Conservation (phyloP, 2,888 invertebrate genomes). For the Dynastes maya region DNA sequence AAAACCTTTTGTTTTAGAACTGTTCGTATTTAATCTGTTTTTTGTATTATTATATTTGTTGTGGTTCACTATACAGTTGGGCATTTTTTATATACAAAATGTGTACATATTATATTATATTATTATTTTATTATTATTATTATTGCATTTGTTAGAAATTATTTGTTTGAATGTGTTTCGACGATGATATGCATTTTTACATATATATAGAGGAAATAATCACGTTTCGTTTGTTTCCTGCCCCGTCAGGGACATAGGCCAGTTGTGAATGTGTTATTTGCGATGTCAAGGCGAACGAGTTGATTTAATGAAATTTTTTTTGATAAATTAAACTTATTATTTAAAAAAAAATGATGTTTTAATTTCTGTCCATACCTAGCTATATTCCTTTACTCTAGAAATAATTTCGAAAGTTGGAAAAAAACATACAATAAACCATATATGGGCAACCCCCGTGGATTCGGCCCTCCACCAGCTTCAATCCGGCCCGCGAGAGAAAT, state of each 20-base stretch:
- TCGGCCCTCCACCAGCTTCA: too few relatives aligned
- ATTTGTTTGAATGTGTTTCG: constrained; percentile 60
- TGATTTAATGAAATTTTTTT: constrained; percentile 50
- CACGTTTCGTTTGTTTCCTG: constrained; percentile 57
- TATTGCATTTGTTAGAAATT: constrained; percentile 60
- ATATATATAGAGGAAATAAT: constrained; percentile 51
- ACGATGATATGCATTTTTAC: not conserved
- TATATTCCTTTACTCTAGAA: too few relatives aligned
- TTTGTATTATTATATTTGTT: constrained; percentile 52
- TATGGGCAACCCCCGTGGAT: too few relatives aligned
- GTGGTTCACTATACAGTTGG: constrained; percentile 62
- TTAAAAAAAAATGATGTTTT: constrained; percentile 32
- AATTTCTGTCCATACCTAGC: not conserved
- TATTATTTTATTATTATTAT: constrained; percentile 56
- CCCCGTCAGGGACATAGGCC: constrained; percentile 67
- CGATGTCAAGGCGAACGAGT: constrained; percentile 46
- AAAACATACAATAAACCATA: too few relatives aligned
- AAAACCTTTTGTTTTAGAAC: constrained; percentile 1
- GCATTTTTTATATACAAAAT: constrained; percentile 64
- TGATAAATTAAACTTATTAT: constrained; percentile 52
- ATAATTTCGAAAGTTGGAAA: too few relatives aligned
- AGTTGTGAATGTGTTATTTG: constrained; percentile 60
- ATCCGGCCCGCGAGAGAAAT: too few relatives aligned
- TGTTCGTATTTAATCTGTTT: constrained; percentile 50
- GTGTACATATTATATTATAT: constrained; percentile 56